Conservation (phyloP, 2,113 vertebrate genomes). For the Camelus bactrianus region DNA sequence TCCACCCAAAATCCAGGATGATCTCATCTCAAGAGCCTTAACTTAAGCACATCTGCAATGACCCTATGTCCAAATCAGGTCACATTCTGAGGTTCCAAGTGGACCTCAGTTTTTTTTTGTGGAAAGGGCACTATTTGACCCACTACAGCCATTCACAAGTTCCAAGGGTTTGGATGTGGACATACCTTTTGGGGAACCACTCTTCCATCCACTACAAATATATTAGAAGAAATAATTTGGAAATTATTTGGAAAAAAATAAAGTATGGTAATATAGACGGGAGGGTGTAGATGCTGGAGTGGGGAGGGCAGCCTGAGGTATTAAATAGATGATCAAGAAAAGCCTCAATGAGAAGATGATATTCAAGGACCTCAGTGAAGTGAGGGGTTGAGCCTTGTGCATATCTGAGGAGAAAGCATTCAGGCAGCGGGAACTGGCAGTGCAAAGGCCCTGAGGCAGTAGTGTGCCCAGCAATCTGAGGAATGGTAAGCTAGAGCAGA, state of each 20-base stretch:
- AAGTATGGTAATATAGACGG: background rate
- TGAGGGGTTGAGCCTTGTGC: background rate
- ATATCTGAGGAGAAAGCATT: background rate
- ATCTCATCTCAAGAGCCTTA: background rate
- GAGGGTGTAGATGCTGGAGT: no score
- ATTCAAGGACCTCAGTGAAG: background rate
- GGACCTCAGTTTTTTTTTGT: background rate
- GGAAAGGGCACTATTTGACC: no score
- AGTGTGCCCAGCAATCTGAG: background rate
- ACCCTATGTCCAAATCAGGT: background rate
- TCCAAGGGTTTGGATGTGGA: background rate
- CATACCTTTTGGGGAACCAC: background rate
- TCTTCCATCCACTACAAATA: background rate
- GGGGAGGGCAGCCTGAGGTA: background rate
- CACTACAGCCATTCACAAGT: background rate
- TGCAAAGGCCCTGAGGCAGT: slow-evolving; percentile 24
- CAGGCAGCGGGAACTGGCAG: background rate
- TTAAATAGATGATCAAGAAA: background rate
- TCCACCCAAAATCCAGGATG: background rate
- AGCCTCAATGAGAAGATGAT: background rate
- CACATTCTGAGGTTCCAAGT: background rate
- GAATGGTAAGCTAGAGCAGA: background rate
- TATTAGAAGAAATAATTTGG: background rate
- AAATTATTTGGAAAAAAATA: background rate
- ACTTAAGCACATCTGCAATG: background rate